Conservation (phyloP, 2,888 invertebrate genomes). For the Sipha maydis region DNA sequence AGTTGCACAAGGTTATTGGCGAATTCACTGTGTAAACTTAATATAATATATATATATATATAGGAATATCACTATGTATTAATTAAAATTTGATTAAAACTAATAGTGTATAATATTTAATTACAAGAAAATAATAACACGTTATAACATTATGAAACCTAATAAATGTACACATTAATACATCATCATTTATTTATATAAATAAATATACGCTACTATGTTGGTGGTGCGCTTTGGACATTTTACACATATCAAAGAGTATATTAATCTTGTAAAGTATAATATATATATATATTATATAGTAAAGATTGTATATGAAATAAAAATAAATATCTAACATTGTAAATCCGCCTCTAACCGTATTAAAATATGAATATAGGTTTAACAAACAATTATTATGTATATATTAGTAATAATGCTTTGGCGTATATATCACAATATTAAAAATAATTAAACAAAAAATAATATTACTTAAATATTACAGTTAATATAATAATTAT, state of each 20-base stretch:
- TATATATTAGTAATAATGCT: slow-evolving; percentile 39
- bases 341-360: slow-evolving; percentile 46
- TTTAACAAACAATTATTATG: slow-evolving; percentile 42
- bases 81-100: slow-evolving; percentile 24
- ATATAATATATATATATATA: background rate
- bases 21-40: slow-evolving; percentile 20
- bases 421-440: slow-evolving; percentile 55
- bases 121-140: background rate
- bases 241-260: background rate
- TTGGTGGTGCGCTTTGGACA: background rate
- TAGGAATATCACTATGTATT: background rate
- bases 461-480: slow-evolving; percentile 46
- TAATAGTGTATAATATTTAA: slow-evolving; percentile 14
- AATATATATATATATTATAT: background rate
- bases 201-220: background rate
- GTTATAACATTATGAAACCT: background rate
- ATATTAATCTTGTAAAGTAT: background rate
- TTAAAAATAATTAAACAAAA: slow-evolving; percentile 58
- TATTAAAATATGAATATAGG: slow-evolving; percentile 43
- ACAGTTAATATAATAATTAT: slow-evolving; percentile 31
- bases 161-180: background rate
- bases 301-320: slow-evolving; percentile 21
- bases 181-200: background rate
- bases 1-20: slow-evolving; percentile 34
- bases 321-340: slow-evolving; percentile 37